A percentile compares a stretch with the other conserved stretches of the same genome.
Evolutionary conservation across 1,140 invertebrate species (phyloP).

Genomic region (Drosophila equinoxialis): DNA sequence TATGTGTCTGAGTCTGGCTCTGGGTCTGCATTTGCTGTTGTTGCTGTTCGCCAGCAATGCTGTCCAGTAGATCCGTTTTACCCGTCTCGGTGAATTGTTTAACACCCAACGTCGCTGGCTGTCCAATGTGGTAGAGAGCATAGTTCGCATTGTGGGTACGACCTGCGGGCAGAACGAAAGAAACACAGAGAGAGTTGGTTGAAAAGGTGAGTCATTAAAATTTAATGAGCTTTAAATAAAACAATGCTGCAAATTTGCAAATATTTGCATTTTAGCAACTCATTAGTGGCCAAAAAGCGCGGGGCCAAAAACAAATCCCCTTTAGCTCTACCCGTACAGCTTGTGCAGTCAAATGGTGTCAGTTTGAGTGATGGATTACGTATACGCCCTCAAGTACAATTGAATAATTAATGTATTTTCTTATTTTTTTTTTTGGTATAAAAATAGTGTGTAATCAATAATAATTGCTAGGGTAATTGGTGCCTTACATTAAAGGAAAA

Average conservation of each 20-base stretch:
- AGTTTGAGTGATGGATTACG: constrained; percentile 51
- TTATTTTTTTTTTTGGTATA: too few relatives aligned
- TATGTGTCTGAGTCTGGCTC: neutral
- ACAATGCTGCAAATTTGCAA: constrained; percentile 57
- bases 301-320: too few relatives aligned
- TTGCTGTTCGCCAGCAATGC: constrained; percentile 83
- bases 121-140: constrained; percentile 91
- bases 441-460: too few relatives aligned
- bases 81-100: constrained; percentile 93
- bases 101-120: constrained; percentile 88
- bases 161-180: constrained; percentile 85
- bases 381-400: constrained; percentile 32
- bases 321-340: too few relatives aligned
- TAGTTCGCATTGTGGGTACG: constrained; percentile 92
- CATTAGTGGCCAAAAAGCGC: constrained; percentile 2
- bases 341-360: constrained; percentile 34
- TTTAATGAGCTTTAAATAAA: constrained; percentile 60
- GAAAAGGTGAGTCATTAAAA: constrained; percentile 55
- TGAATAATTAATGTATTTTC: constrained; percentile 29
- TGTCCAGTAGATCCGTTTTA: constrained; percentile 88
- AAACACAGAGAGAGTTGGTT: constrained; percentile 53
- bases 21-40: constrained; percentile 64
- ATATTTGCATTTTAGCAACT: constrained; percentile 62
- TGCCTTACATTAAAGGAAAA: too few relatives aligned
- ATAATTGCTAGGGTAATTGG: too few relatives aligned